A percentile compares a stretch with the other conserved stretches of the same genome.
These are phyloP conservation scores for Ganaspis sp. DNA, from an alignment of 1,140 invertebrate genomes.

Conservation along the genomic window DNA sequence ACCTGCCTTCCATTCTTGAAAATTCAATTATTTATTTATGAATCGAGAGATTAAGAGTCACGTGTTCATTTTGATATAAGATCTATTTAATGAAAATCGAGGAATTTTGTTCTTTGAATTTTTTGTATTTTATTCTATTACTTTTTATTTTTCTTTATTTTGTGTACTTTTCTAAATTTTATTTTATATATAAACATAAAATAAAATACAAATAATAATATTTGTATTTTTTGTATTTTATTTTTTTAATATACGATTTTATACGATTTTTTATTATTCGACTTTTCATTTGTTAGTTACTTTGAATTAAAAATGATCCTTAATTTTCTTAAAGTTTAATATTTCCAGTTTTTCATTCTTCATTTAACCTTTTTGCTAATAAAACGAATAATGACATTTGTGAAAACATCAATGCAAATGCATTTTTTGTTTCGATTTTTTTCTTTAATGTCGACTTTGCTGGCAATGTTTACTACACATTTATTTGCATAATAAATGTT, in stretches of 20 bases:
- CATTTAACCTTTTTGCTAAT: neutral
- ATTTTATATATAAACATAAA: too few species aligned
- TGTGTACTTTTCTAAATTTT: too few species aligned
- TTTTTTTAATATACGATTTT: too few species aligned
- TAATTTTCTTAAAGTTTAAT: neutral
- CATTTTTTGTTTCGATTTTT: neutral
- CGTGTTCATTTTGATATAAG: neutral
- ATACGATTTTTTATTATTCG: too few species aligned
- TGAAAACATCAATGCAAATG: neutral
- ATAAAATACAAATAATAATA: too few species aligned
- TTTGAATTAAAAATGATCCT: neutral
- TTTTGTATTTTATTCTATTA: too few species aligned
- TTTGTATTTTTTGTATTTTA: too few species aligned
- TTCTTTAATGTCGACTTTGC: too few species aligned
- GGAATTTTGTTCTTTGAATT: too few species aligned
- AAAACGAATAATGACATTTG: neutral
- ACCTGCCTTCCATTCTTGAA: neutral
- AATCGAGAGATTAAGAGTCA: neutral
- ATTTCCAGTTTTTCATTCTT: neutral
- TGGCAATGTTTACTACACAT: neutral
- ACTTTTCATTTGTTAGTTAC: too few species aligned
- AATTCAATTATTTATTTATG: conserved; percentile 1
- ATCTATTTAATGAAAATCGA: too few species aligned
- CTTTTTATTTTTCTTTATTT: too few species aligned
- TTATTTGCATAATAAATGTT: neutral